Evolutionary conservation across 2,888 invertebrate genomes (phyloP).

Genomic region (Andrena fulva): DNA sequence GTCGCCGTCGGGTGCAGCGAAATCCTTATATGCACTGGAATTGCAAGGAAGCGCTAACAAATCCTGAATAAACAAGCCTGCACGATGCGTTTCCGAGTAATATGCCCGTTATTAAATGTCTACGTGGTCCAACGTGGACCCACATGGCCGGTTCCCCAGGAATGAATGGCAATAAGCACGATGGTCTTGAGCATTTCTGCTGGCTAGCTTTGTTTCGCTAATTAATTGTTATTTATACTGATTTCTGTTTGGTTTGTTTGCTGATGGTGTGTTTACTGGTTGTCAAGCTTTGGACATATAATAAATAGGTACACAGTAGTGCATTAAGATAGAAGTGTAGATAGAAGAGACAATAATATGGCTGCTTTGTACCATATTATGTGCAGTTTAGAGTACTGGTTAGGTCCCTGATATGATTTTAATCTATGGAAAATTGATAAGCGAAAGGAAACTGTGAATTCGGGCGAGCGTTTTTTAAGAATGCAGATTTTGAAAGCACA

Average conservation of each 20-base stretch:
- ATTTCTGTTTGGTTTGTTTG: not conserved
- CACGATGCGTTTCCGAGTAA: conserved; percentile 53
- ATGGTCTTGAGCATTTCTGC: conserved; percentile 2
- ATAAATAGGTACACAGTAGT: not conserved
- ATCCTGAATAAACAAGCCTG: conserved; percentile 57
- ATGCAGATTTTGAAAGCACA: too few species aligned
- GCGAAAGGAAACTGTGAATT: too few species aligned
- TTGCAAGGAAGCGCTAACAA: conserved; percentile 55
- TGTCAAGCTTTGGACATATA: not conserved
- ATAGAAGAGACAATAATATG: too few species aligned
- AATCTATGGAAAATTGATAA: too few species aligned
- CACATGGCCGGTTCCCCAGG: not conserved
- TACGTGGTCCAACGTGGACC: conserved; percentile 9
- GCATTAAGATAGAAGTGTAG: too few species aligned
- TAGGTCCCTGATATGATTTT: too few species aligned
- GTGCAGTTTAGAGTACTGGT: too few species aligned
- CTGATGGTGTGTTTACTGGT: not conserved
- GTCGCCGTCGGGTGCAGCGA: conserved; percentile 1
- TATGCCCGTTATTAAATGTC: conserved; percentile 53
- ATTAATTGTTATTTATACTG: conserved; percentile 6
- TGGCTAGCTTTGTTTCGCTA: not conserved
- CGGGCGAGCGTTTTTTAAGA: too few species aligned
- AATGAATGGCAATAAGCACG: conserved; percentile 22
- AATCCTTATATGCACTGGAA: conserved; percentile 38
- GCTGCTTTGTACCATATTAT: too few species aligned